Conservation (phyloP, 2,797 vertebrate species). For the Sparus aurata region DNA sequence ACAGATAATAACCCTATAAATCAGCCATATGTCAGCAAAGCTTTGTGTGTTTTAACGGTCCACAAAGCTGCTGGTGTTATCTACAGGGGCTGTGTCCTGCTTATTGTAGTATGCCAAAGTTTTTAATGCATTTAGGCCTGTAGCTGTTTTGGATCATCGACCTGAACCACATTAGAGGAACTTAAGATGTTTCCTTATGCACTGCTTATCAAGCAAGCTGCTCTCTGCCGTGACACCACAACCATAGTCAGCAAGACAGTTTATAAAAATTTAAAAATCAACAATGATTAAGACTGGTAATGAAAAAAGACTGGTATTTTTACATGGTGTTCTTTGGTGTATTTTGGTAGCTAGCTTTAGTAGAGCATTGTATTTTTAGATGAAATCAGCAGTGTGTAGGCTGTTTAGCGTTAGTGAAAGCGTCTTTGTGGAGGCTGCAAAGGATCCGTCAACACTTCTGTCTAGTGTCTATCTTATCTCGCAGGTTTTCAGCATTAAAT, state of each 20-base stretch:
- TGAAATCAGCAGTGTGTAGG: slow-evolving; percentile 8
- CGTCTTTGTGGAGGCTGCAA: slow-evolving; percentile 15
- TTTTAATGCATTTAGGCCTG: slow-evolving; percentile 1
- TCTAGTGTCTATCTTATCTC: slow-evolving; percentile 30
- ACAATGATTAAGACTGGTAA: neutral
- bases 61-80: slow-evolving; percentile 4
- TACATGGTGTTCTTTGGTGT: neutral
- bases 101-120: slow-evolving; percentile 10
- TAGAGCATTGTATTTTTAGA: slow-evolving; percentile 23
- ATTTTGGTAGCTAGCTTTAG: slow-evolving; percentile 8
- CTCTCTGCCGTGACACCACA: slow-evolving; percentile 8
- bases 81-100: neutral
- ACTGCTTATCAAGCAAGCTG: slow-evolving; percentile 14
- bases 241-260: neutral
- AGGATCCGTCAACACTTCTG: slow-evolving; percentile 12
- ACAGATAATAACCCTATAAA: neutral
- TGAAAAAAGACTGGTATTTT: neutral
- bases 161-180: slow-evolving; percentile 39
- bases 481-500: slow-evolving; percentile 25
- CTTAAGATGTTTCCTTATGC: slow-evolving; percentile 38
- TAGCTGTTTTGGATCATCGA: slow-evolving; percentile 26
- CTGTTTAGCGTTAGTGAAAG: slow-evolving; percentile 1
- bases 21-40: neutral
- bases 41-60: slow-evolving; percentile 13
- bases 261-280: slow-evolving; percentile 4